Conservation (phyloP, 2,113 vertebrate species). For the Illadopsis cleaveri region DNA sequence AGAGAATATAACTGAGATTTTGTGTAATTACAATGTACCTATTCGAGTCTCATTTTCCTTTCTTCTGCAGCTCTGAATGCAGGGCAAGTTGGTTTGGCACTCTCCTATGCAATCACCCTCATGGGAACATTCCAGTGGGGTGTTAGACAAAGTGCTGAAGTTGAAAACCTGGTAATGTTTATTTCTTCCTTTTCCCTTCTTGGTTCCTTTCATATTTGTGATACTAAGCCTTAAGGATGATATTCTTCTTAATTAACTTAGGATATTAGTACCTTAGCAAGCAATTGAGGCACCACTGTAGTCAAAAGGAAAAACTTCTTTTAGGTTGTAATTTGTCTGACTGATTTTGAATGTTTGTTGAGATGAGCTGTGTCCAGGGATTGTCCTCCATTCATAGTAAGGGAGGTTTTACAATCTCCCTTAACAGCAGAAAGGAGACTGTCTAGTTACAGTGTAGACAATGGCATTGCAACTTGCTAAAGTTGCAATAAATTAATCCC, state of each 20-base stretch:
- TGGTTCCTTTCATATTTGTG: conserved; percentile 2
- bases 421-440: background rate
- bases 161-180: conserved; percentile 92
- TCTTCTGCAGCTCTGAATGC: conserved; percentile 80
- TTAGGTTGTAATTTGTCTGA: background rate
- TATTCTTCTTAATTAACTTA: background rate
- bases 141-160: conserved; percentile 92
- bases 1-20: background rate
- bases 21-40: background rate
- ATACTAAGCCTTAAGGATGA: background rate
- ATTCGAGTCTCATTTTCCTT: background rate
- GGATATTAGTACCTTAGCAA: background rate
- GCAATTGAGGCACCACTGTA: background rate
- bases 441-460: background rate
- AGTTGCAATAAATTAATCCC: background rate
- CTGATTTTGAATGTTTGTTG: background rate
- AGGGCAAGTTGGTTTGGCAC: conserved; percentile 86
- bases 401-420: background rate
- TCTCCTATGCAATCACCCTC: conserved; percentile 89
- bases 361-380: background rate
- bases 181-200: conserved; percentile 6
- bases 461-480: background rate
- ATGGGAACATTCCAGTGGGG: conserved; percentile 98
- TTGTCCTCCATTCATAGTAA: background rate
- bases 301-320: background rate